phyloP scores from a whole-genome alignment of 1,140 invertebrate species.

The Colletes latitarsis region DNA sequence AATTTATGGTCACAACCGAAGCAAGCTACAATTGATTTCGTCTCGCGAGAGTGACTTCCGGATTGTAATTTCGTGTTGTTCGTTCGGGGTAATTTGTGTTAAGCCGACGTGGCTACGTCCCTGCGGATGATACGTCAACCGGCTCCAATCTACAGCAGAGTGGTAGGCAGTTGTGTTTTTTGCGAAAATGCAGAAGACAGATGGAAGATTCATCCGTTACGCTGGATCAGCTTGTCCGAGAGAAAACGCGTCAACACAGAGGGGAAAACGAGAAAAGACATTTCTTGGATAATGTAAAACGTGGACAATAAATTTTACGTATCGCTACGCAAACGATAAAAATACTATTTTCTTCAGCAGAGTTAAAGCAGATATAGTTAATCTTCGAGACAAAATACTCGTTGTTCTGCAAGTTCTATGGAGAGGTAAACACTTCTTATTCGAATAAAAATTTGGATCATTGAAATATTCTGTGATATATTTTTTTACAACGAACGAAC shows the following conservation, averaged over 20 bases:
- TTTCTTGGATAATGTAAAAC: neutral
- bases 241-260: neutral
- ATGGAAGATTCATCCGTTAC: neutral
- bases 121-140: neutral
- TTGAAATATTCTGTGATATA: too few relatives aligned
- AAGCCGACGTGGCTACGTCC: neutral
- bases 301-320: neutral
- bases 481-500: too few relatives aligned
- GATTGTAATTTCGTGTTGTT: neutral
- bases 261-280: neutral
- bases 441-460: too few relatives aligned
- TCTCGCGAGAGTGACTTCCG: neutral
- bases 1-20: neutral
- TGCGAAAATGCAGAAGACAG: neutral
- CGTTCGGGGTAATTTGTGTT: conserved; percentile 5
- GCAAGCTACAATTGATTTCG: neutral
- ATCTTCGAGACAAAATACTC: too few relatives aligned
- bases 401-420: too few relatives aligned
- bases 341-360: neutral
- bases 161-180: neutral
- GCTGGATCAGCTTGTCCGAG: neutral
- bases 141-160: neutral
- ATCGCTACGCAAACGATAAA: neutral
- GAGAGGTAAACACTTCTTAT: too few relatives aligned
- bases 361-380: too few relatives aligned